These are phyloP conservation scores for Thelaira solivaga DNA, from an alignment of 2,888 invertebrate species.

Conservation along the genomic window DNA sequence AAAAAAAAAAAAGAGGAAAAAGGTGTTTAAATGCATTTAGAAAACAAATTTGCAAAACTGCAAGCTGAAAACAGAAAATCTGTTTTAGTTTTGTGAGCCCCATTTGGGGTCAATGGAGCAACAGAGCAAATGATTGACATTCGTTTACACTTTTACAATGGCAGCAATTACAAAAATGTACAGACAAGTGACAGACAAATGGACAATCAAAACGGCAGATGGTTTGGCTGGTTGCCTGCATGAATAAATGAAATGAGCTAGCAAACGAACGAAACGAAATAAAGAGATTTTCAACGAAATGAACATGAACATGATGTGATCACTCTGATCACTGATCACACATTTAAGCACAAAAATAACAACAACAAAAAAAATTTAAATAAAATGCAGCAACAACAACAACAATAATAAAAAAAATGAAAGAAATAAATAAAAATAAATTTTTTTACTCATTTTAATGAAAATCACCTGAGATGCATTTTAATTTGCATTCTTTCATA, in stretches of 20 bases:
- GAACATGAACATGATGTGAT: constrained; percentile 42
- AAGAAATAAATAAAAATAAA: constrained; percentile 15
- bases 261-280: neutral
- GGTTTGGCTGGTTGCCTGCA: neutral
- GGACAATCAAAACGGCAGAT: neutral
- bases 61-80: constrained; percentile 15
- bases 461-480: constrained; percentile 58
- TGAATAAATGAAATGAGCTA: neutral
- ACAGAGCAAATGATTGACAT: constrained; percentile 62
- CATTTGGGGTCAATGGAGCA: constrained; percentile 59
- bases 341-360: constrained; percentile 29
- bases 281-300: constrained; percentile 20
- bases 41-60: neutral
- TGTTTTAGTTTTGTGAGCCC: constrained; percentile 31
- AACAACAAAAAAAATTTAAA: constrained; percentile 36
- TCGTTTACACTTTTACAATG: constrained; percentile 54
- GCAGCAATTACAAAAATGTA: constrained; percentile 39
- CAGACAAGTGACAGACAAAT: constrained; percentile 24
- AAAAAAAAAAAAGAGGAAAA: neutral
- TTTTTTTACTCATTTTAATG: constrained; percentile 29
- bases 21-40: too few relatives aligned
- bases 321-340: constrained; percentile 36
- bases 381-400: constrained; percentile 3
- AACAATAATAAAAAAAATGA: neutral
- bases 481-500: constrained; percentile 31